These are phyloP conservation scores for Linepithema humile DNA, from an alignment of 1,140 invertebrate genomes.

Conservation along the genomic window DNA sequence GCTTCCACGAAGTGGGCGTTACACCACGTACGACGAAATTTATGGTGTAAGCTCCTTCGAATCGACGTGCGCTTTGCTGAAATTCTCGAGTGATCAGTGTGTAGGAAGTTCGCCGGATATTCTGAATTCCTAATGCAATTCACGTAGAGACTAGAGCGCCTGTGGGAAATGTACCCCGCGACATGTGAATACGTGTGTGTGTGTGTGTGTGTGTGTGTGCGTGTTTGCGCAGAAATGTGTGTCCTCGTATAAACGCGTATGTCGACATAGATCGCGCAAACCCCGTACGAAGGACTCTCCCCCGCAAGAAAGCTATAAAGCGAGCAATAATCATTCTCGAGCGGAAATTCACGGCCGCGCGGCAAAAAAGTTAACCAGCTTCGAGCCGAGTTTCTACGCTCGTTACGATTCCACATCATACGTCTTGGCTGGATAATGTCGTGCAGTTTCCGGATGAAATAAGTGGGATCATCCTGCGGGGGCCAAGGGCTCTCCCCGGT, in stretches of 20 bases:
- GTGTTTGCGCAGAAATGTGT: not conserved
- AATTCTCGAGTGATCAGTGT: constrained; percentile 74
- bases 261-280: constrained; percentile 8
- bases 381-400: constrained; percentile 45
- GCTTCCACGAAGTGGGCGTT: constrained; percentile 58
- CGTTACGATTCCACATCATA: constrained; percentile 60
- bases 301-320: constrained; percentile 66
- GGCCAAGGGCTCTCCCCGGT: not conserved
- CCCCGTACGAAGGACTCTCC: not conserved
- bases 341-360: constrained; percentile 45
- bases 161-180: constrained; percentile 69
- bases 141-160: constrained; percentile 73
- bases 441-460: constrained; percentile 63
- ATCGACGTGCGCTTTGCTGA: constrained; percentile 73
- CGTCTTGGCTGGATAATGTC: constrained; percentile 61
- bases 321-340: constrained; percentile 65
- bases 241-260: not conserved
- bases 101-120: constrained; percentile 72
- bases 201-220: too few relatives aligned
- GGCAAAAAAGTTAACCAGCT: constrained; percentile 63
- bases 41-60: constrained; percentile 74
- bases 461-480: constrained; percentile 49
- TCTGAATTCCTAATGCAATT: constrained; percentile 75
- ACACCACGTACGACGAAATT: constrained; percentile 70
- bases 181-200: not conserved